These are phyloP conservation scores for Eumacrocentrus americanus DNA, from an alignment of 2,888 invertebrate species.

Conservation along the genomic window DNA sequence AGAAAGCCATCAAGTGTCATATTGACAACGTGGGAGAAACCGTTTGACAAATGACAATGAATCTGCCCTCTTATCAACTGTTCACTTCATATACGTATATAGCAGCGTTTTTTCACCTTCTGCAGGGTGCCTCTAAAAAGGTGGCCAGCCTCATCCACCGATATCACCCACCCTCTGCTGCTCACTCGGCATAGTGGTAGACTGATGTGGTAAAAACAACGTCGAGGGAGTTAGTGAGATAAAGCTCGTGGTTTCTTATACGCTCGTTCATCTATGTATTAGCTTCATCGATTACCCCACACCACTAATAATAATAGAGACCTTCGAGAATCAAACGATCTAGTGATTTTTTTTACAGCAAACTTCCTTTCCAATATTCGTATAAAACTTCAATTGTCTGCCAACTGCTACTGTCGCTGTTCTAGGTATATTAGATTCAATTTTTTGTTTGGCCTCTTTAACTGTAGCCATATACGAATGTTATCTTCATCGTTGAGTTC, in stretches of 20 bases:
- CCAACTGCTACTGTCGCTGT: no score
- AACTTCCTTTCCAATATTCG: no score
- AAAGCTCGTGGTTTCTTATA: not conserved
- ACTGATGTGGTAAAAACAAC: slow-evolving; percentile 6
- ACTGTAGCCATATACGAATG: not conserved
- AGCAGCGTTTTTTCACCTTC: not conserved
- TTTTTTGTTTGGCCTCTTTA: not conserved
- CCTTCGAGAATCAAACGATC: not conserved
- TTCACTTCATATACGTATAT: no score
- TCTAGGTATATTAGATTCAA: no score
- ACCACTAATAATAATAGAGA: no score
- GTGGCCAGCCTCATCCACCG: not conserved
- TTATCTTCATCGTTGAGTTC: not conserved
- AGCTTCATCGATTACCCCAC: not conserved
- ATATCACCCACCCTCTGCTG: not conserved
- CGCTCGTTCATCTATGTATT: not conserved
- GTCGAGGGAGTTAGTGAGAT: not conserved
- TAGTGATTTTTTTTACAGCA: no score
- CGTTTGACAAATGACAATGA: no score
- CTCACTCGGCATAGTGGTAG: not conserved
- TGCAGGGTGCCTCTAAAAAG: not conserved
- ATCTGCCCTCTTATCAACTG: no score
- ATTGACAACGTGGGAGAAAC: no score
- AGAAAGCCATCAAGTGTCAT: no score
- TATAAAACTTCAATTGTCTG: no score